Evolutionary conservation across 2,888 invertebrate genomes (phyloP), one percentile per base, ranked within the genome.

Genomic region (Drosophila tanythrix): DNA sequence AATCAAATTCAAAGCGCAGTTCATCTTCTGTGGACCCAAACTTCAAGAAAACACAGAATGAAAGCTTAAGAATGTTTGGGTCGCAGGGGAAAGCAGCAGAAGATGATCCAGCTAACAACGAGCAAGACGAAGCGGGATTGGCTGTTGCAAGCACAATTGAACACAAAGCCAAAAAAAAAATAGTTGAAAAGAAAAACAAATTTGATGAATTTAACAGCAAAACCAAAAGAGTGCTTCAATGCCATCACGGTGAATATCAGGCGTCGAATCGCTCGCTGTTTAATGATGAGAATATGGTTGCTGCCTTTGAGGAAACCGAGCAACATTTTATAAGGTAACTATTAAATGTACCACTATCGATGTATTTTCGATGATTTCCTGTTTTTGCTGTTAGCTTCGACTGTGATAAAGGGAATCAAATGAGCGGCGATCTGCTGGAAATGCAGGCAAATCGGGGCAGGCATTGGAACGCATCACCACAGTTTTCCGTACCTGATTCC

Each of bases 241-340:
- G 62, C 50, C 76, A 59, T 52, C 66, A 61, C 0, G 62, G 63
- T 0, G 60, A 70, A n/a, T 70, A 73, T 50, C 76, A 76, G 8
- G 55, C 63, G 11, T n/a, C 55, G 0, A 53, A 48, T 60, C 43
- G 50, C 0, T 38, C 46, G 0, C 55, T 55, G 2, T 57, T 46
- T n/a, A 11, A 51, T 33, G 38, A 60, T 4, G 57, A 63, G 27
- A 56, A 61, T 8, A 10, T 72, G 3, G 6, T 85, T 13, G 38
- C 59, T 13, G 33, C 69, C 11, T 86, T 87, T 35, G 83, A 88
- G 35, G 71, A 76, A 7, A 88, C 89, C 3, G 89, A 90, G 43
- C 62, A 66, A 7, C 83, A 86, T 35, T 90, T 48, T 36, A 27
- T 86, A 13, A 74, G 85, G 85, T 85, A 80, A 13, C 1, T 27